phyloP scores from a whole-genome alignment of 2,888 invertebrate genomes.

The Cataglyphis livida region DNA sequence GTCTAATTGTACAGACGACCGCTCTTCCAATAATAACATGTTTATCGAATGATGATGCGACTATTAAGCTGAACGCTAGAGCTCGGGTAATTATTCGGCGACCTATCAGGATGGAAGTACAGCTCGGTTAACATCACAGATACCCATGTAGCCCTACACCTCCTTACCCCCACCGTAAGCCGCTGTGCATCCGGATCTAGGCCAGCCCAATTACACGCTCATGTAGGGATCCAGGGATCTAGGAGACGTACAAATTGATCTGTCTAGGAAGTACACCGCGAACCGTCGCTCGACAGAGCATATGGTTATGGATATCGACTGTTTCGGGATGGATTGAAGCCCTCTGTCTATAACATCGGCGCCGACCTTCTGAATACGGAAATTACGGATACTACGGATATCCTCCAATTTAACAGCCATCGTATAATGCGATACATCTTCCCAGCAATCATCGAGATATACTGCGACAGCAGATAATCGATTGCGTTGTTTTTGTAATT shows the following conservation, averaged over 20 bases:
- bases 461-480: slow-evolving; percentile 31
- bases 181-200: slow-evolving; percentile 73
- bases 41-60: slow-evolving; percentile 79
- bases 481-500: slow-evolving; percentile 20
- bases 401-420: slow-evolving; percentile 58
- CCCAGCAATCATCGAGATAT: slow-evolving; percentile 32
- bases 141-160: slow-evolving; percentile 75
- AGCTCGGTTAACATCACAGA: slow-evolving; percentile 81
- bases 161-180: slow-evolving; percentile 40
- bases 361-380: slow-evolving; percentile 43
- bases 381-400: slow-evolving; percentile 56
- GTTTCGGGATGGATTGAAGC: slow-evolving; percentile 52
- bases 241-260: slow-evolving; percentile 83
- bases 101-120: slow-evolving; percentile 79
- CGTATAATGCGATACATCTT: slow-evolving; percentile 44
- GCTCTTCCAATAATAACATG: slow-evolving; percentile 78
- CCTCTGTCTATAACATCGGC: slow-evolving; percentile 1
- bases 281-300: slow-evolving; percentile 53
- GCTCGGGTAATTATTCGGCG: slow-evolving; percentile 80
- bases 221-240: slow-evolving; percentile 80
- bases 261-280: slow-evolving; percentile 76
- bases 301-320: slow-evolving; percentile 60
- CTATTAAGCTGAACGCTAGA: slow-evolving; percentile 75
- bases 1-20: slow-evolving; percentile 55
- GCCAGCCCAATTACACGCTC: slow-evolving; percentile 83